A percentile compares a stretch with the other conserved stretches of the same genome.
These are phyloP conservation scores for Pituophis catenifer DNA, from an alignment of 2,113 vertebrate genomes.

Conservation along the genomic window DNA sequence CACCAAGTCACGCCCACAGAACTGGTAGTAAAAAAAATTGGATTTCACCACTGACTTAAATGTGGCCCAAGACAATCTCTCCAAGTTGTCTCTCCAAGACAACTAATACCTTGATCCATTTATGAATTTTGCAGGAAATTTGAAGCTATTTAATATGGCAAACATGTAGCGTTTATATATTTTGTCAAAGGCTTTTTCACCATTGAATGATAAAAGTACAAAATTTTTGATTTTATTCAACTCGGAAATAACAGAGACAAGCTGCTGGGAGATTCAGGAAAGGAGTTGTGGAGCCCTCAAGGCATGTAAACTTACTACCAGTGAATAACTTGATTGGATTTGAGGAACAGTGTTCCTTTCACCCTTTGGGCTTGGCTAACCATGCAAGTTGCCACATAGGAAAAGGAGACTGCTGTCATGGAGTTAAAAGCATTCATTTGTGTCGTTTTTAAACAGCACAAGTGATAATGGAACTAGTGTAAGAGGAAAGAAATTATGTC, in stretches of 20 bases:
- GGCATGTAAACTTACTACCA: neutral
- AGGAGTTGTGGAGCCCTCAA: neutral
- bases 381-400: neutral
- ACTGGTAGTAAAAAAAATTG: too few species aligned
- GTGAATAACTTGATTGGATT: fast-evolving
- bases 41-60: neutral
- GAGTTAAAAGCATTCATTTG: neutral
- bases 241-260: slow-evolving; percentile 22
- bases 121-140: neutral
- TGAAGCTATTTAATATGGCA: neutral
- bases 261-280: neutral
- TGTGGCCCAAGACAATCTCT: neutral
- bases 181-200: neutral
- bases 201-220: neutral
- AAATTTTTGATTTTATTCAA: neutral
- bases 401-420: neutral
- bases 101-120: neutral
- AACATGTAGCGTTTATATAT: neutral
- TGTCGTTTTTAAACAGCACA: neutral
- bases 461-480: neutral
- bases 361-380: neutral
- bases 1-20: too few species aligned
- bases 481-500: neutral
- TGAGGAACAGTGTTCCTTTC: neutral
- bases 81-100: too few species aligned